Evolutionary conservation across 92 coral and sea anemone species (phyloP).

Genomic region (Scolanthus callimorphus): DNA sequence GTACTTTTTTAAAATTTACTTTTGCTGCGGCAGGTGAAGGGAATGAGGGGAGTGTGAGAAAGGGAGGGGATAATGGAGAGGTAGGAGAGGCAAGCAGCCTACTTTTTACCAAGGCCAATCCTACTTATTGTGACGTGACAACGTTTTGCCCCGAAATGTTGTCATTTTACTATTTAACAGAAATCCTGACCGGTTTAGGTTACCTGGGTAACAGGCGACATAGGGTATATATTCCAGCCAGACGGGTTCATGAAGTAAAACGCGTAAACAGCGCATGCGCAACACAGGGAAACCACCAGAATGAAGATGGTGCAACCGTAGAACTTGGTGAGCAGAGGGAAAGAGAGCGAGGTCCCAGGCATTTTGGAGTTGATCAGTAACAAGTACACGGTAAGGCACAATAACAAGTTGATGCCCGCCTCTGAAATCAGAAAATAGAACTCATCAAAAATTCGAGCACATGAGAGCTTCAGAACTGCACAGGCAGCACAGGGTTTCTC

Average conservation of each 20-base stretch:
- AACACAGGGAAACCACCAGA: conserved; percentile 72
- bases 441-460: too few relatives aligned
- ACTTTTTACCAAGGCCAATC: too few relatives aligned
- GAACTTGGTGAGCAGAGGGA: conserved; percentile 89
- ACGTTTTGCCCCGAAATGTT: too few relatives aligned
- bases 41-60: too few relatives aligned
- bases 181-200: neutral
- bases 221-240: conserved; percentile 59
- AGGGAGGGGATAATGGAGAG: too few relatives aligned
- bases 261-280: conserved; percentile 84
- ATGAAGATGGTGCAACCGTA: conserved; percentile 89
- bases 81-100: too few relatives aligned
- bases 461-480: too few relatives aligned
- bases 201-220: conserved; percentile 66
- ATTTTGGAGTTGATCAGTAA: conserved; percentile 83
- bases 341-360: conserved; percentile 83
- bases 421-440: conserved; percentile 55
- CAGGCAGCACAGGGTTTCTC: too few relatives aligned
- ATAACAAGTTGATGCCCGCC: conserved; percentile 88
- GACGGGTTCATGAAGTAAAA: conserved; percentile 85
- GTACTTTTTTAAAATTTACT: too few relatives aligned
- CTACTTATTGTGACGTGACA: too few relatives aligned
- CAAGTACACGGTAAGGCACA: conserved; percentile 87
- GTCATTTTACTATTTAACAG: too few relatives aligned
- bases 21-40: too few relatives aligned